Conservation (phyloP, 2,113 vertebrate species). For the Sprattus sprattus region DNA sequence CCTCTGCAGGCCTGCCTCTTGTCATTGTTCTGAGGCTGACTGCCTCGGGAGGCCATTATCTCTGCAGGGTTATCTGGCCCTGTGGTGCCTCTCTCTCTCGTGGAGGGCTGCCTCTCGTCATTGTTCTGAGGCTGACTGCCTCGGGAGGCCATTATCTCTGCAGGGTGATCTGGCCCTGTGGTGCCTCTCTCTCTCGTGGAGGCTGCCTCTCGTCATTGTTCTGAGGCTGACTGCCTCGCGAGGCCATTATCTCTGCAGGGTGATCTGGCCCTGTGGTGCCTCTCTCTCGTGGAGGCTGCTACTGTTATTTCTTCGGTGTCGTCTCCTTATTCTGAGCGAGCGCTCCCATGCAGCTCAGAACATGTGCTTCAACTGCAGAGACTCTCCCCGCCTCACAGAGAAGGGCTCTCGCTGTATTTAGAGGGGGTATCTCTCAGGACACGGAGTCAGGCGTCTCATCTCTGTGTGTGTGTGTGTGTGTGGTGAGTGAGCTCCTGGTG, state of each 20-base stretch:
- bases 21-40: neutral
- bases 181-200: too few relatives aligned
- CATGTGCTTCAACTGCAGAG: neutral
- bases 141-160: neutral
- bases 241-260: neutral
- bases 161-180: neutral
- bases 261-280: neutral
- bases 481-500: too few relatives aligned
- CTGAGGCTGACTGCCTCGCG: neutral
- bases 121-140: neutral
- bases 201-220: slow-evolving; percentile 8
- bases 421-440: too few relatives aligned
- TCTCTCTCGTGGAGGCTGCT: too few relatives aligned
- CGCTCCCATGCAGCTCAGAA: neutral
- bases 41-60: neutral
- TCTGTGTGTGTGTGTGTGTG: slow-evolving; percentile 1
- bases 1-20: neutral
- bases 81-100: too few relatives aligned
- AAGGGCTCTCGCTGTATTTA: too few relatives aligned
- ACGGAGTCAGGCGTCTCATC: neutral
- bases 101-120: slow-evolving; percentile 4
- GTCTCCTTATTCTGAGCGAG: too few relatives aligned
- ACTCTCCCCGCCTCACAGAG: neutral
- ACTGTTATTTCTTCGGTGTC: too few relatives aligned
- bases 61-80: neutral